These are phyloP conservation scores for Sarcophaga variegata DNA, from an alignment of 2,888 invertebrate genomes.

Conservation along the genomic window DNA sequence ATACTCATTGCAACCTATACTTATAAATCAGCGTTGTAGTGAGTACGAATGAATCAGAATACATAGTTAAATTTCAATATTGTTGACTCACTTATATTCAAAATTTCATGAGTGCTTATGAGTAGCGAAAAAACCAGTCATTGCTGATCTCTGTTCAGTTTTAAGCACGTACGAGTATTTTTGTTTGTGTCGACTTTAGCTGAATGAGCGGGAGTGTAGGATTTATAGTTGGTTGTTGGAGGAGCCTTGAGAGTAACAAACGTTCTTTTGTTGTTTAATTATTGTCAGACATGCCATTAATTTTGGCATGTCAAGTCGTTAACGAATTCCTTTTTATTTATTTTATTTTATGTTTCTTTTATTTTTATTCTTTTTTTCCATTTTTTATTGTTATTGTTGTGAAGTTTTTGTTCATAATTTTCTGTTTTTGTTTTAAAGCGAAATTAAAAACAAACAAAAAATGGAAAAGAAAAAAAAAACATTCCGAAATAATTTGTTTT, in stretches of 20 bases:
- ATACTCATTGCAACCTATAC: too few species aligned
- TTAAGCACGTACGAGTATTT: conserved; percentile 1
- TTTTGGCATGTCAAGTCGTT: conserved; percentile 81
- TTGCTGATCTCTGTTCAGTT: background rate
- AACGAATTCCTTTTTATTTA: conserved; percentile 78
- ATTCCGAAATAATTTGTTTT: background rate
- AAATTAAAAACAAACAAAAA: conserved; percentile 46
- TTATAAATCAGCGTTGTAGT: too few species aligned
- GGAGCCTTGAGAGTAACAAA: conserved; percentile 67
- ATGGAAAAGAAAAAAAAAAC: background rate
- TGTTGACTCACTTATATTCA: too few species aligned
- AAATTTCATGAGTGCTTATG: too few species aligned
- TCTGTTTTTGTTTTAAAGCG: conserved; percentile 26
- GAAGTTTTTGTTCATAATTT: conserved; percentile 42
- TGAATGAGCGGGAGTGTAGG: conserved; percentile 32
- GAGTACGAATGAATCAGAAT: too few species aligned
- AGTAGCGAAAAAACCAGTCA: too few species aligned
- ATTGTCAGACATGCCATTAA: conserved; percentile 81
- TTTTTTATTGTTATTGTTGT: conserved; percentile 42
- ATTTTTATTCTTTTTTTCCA: conserved; percentile 48
- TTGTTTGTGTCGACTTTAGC: conserved; percentile 11
- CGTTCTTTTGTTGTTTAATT: conserved; percentile 79
- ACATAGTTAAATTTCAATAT: too few species aligned
- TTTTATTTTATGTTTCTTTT: conserved; percentile 56
- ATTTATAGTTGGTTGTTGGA: conserved; percentile 11